These are phyloP conservation scores for Colletes gigas DNA, from an alignment of 1,140 invertebrate species.

Conservation along the genomic window DNA sequence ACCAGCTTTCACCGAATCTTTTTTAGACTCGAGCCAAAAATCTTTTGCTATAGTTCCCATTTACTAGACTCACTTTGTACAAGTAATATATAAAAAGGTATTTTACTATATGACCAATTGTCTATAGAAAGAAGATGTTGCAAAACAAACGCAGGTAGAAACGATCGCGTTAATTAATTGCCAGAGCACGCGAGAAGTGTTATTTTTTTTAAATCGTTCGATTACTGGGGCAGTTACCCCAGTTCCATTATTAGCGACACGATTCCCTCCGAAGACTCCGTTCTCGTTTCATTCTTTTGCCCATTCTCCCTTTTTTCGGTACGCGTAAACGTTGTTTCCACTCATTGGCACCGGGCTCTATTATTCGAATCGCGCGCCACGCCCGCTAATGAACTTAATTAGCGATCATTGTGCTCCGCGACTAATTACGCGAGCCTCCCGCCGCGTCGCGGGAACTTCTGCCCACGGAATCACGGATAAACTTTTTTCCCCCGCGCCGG, in stretches of 20 bases:
- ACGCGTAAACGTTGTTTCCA: conserved; percentile 6
- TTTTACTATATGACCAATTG: too few relatives aligned
- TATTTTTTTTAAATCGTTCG: too few relatives aligned
- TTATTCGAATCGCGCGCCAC: conserved; percentile 23
- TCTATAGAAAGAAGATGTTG: too few relatives aligned
- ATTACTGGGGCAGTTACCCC: not conserved
- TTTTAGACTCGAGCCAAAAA: too few relatives aligned
- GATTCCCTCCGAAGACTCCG: not conserved
- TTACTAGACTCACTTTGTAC: too few relatives aligned
- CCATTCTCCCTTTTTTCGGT: not conserved
- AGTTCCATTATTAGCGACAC: not conserved
- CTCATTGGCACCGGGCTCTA: not conserved
- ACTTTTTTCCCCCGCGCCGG: not conserved
- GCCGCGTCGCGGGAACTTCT: not conserved
- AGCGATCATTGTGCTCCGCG: conserved; percentile 38
- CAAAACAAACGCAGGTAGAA: too few relatives aligned
- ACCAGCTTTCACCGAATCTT: too few relatives aligned
- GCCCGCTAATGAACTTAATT: conserved; percentile 51
- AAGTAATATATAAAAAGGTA: not conserved
- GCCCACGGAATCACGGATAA: not conserved
- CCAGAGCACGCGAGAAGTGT: too few relatives aligned
- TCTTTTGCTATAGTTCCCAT: too few relatives aligned
- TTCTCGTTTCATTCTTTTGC: not conserved
- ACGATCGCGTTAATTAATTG: too few relatives aligned
- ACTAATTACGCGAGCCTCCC: conserved; percentile 35